phyloP scores from a whole-genome alignment of 2,113 vertebrate genomes.

The Hirundichthys speculiger region DNA sequence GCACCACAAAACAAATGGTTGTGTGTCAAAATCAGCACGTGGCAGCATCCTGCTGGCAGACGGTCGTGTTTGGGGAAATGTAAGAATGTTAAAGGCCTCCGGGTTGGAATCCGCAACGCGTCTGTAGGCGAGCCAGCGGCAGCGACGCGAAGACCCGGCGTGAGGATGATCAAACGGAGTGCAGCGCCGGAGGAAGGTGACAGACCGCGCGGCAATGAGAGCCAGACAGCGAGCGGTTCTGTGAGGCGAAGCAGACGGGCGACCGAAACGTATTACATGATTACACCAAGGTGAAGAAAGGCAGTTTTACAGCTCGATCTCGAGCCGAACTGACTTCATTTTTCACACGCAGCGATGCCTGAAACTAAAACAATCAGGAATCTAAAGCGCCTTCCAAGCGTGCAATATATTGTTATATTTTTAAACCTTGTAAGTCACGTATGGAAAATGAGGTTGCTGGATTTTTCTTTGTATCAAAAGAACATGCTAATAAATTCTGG shows the following conservation, averaged over 20 bases:
- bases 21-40: constrained; percentile 20
- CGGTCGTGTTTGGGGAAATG: constrained; percentile 18
- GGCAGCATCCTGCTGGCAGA: constrained; percentile 10
- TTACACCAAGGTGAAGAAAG: constrained; percentile 43
- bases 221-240: constrained; percentile 51
- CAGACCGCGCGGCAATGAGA: constrained; percentile 53
- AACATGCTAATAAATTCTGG: too few relatives aligned
- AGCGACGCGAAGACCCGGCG: constrained; percentile 10
- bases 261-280: constrained; percentile 62
- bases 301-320: constrained; percentile 31
- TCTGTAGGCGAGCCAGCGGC: constrained; percentile 15
- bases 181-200: constrained; percentile 37
- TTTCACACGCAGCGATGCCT: constrained; percentile 40
- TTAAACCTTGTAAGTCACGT: neutral
- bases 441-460: constrained; percentile 16
- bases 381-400: constrained; percentile 40
- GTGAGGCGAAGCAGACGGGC: constrained; percentile 64
- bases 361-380: constrained; percentile 57
- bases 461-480: too few relatives aligned
- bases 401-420: neutral
- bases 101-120: constrained; percentile 3
- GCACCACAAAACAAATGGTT: constrained; percentile 1
- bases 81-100: constrained; percentile 29
- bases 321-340: constrained; percentile 46
- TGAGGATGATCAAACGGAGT: constrained; percentile 54